A percentile compares a stretch with the other conserved stretches of the same genome.
Conservation (phyloP, 2,113 vertebrate species). For the Ptyas mucosa region DNA sequence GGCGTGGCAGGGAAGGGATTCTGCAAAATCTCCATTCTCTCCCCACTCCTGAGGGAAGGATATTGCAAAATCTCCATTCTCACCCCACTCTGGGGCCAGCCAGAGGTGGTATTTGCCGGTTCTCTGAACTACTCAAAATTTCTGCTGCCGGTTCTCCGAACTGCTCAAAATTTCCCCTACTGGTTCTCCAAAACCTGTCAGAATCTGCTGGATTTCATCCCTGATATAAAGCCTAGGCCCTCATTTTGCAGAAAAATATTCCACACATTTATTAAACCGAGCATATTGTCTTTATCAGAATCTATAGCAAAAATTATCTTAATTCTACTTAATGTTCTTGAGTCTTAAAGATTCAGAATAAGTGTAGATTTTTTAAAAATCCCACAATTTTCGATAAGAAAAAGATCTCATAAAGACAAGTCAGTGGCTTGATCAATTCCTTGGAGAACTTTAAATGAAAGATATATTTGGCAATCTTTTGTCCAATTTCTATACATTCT, state of each 20-base stretch:
- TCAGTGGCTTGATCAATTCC: slow-evolving; percentile 1
- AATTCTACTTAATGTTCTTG: background rate
- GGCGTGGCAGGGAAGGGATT: no score
- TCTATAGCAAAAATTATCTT: background rate
- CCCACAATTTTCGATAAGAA: slow-evolving; percentile 1
- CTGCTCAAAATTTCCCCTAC: no score
- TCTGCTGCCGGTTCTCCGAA: no score
- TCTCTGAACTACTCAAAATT: no score
- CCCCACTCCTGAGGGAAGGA: no score
- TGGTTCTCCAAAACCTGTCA: no score
- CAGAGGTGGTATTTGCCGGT: no score
- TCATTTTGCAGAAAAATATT: background rate
- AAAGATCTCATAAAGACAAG: slow-evolving; percentile 31
- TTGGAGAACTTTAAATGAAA: slow-evolving; percentile 50
- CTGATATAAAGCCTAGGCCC: background rate
- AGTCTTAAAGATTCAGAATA: background rate
- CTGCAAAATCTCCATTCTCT: no score
- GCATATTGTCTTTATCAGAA: background rate
- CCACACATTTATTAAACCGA: background rate
- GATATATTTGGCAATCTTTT: background rate
- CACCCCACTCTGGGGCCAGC: no score
- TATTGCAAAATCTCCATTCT: no score
- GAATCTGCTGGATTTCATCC: no score
- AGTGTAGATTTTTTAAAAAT: background rate
- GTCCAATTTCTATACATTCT: slow-evolving; percentile 31